Conservation (phyloP, 2,797 vertebrate genomes). For the Eospalax fontanierii region DNA sequence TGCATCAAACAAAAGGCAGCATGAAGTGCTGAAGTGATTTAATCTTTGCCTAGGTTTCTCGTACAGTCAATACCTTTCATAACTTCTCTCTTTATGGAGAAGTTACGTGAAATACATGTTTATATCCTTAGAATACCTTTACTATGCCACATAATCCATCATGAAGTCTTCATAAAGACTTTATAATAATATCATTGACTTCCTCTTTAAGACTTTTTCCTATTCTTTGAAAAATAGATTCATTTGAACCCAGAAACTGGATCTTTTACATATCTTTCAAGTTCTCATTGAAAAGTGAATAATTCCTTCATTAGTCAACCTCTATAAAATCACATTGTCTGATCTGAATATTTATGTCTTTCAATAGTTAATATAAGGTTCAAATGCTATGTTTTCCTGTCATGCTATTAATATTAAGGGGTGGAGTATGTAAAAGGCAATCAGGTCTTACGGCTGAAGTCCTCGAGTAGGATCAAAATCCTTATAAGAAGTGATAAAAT, state of each 20-base stretch:
- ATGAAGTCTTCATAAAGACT: background rate
- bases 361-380: background rate
- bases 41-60: background rate
- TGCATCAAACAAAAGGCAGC: background rate
- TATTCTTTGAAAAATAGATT: background rate
- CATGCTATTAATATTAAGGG: too few species aligned
- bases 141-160: background rate
- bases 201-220: background rate
- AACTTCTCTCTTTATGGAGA: background rate
- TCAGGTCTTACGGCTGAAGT: background rate
- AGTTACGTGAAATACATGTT: background rate
- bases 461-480: background rate
- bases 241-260: background rate
- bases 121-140: background rate
- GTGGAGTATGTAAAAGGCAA: background rate
- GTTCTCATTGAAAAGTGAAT: background rate
- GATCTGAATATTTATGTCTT: background rate
- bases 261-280: background rate
- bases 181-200: background rate
- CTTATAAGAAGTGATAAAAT: background rate
- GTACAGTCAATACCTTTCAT: background rate
- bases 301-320: background rate
- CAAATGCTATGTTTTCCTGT: background rate
- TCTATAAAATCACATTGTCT: background rate
- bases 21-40: background rate